Evolutionary conservation across 2,888 invertebrate genomes (phyloP).

Genomic region (Eupithecia inturbata): DNA sequence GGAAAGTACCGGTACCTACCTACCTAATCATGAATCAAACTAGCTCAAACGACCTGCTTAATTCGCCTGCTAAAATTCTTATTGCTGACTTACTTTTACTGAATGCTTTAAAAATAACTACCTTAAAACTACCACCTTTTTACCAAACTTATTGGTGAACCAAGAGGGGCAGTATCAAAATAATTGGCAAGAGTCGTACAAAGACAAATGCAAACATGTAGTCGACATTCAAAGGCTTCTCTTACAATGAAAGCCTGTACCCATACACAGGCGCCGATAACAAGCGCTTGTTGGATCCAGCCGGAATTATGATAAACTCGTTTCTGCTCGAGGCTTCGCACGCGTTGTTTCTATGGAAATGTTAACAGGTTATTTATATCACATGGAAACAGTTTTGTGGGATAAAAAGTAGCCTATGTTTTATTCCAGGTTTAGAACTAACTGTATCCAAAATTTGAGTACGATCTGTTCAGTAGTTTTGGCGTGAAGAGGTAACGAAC

Average conservation of each 20-base stretch:
- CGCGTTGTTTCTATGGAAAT: no score
- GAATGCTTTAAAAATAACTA: not conserved
- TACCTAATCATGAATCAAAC: not conserved
- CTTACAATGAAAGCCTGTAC: conserved; percentile 14
- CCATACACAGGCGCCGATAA: not conserved
- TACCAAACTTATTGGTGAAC: not conserved
- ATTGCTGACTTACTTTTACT: not conserved
- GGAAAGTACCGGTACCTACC: not conserved
- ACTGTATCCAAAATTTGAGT: no score
- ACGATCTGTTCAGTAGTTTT: no score
- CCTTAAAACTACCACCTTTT: not conserved
- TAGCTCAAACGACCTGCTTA: not conserved
- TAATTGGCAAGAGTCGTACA: conserved; percentile 56
- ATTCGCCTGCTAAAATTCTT: not conserved
- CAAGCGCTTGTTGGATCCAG: not conserved
- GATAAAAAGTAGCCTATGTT: no score
- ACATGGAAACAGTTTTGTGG: no score
- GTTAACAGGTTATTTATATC: no score
- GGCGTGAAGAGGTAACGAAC: no score
- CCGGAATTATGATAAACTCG: not conserved
- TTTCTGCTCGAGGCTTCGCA: no score
- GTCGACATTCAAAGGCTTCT: conserved; percentile 44
- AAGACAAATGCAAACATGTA: conserved; percentile 48
- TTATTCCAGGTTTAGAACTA: no score
- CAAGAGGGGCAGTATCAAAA: conserved; percentile 44